Conservation (phyloP, 2,113 vertebrate species). For the Xiphophorus maculatus region DNA sequence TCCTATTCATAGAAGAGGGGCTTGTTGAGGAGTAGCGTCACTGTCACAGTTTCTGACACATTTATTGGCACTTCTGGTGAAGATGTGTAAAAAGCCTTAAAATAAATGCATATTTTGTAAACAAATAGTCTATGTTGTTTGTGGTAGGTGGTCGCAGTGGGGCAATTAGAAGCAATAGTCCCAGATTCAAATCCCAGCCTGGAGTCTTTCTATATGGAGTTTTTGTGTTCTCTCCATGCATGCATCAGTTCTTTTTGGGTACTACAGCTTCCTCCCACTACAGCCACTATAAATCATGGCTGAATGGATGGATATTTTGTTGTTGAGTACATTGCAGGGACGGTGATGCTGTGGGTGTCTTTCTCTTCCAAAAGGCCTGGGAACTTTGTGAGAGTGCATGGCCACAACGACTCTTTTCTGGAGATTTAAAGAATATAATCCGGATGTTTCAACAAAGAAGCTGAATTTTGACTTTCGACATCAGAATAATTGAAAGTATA, state of each 20-base stretch:
- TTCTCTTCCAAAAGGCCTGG: background rate
- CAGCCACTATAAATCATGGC: no score
- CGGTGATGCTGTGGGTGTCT: background rate
- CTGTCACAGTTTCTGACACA: background rate
- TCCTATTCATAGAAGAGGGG: background rate
- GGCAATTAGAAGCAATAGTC: no score
- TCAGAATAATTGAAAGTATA: no score
- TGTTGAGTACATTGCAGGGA: background rate
- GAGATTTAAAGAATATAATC: no score
- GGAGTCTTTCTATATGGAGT: no score
- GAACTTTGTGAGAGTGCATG: background rate
- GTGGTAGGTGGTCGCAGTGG: background rate
- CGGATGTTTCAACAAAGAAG: background rate
- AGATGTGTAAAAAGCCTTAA: background rate
- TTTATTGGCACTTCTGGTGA: background rate
- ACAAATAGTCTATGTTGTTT: background rate
- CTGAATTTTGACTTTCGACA: background rate
- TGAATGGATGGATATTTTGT: no score
- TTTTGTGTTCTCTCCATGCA: no score
- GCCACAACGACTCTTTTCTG: background rate
- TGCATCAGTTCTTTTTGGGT: no score
- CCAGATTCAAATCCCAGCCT: no score
- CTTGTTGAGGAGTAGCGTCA: background rate
- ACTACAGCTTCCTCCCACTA: no score
- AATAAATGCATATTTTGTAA: background rate